phyloP scores from a whole-genome alignment of 1,140 invertebrate species.

The Leptinotarsa texana region DNA sequence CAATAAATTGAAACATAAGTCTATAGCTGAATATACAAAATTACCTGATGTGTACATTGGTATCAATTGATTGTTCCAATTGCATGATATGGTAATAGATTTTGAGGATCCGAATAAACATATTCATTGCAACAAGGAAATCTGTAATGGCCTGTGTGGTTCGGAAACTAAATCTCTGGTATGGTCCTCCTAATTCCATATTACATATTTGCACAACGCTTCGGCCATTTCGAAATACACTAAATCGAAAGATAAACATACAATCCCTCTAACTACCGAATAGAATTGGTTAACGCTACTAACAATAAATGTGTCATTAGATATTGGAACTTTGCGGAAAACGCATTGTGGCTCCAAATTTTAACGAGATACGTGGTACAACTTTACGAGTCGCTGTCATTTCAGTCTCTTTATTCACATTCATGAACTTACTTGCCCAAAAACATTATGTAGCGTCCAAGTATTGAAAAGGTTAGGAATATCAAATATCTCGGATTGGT shows the following conservation, averaged over 20 bases:
- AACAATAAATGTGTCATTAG: slow-evolving; percentile 13
- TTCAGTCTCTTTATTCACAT: no score
- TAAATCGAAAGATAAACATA: slow-evolving; percentile 42
- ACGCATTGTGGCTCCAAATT: neutral
- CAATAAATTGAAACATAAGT: no score
- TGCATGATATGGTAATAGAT: no score
- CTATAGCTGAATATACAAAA: no score
- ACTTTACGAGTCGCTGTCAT: neutral
- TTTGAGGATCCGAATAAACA: no score
- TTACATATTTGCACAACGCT: slow-evolving; percentile 38
- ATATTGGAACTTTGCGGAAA: slow-evolving; percentile 5
- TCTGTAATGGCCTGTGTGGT: slow-evolving; percentile 37
- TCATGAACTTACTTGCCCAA: no score
- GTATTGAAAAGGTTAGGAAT: no score
- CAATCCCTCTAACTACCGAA: slow-evolving; percentile 20
- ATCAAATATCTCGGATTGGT: no score
- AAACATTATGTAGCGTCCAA: no score
- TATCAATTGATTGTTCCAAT: no score
- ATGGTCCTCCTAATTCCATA: slow-evolving; percentile 34
- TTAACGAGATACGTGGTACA: neutral
- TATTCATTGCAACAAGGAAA: slow-evolving; percentile 58
- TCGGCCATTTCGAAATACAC: slow-evolving; percentile 29
- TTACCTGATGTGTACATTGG: no score
- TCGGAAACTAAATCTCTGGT: slow-evolving; percentile 27
- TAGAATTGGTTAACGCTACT: slow-evolving; percentile 26